These are phyloP conservation scores for Chrysogorgia sp. DNA, from an alignment of 92 coral and sea anemone species.

Conservation along the genomic window DNA sequence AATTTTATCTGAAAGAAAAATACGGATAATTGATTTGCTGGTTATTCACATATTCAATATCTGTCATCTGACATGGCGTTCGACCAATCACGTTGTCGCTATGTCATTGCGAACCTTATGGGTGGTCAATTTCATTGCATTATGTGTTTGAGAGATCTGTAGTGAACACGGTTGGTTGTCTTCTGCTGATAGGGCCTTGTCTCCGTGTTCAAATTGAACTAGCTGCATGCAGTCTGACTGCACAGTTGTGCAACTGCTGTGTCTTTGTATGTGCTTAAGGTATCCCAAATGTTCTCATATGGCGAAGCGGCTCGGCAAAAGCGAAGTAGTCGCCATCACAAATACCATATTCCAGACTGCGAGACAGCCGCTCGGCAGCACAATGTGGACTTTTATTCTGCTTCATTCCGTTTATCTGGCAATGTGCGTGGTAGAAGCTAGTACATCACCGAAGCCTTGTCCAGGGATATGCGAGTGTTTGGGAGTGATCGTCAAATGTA, in stretches of 20 bases:
- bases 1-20: constrained; percentile 3
- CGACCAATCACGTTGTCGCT: constrained; percentile 24
- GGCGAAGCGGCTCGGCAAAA: neutral
- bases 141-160: constrained; percentile 33
- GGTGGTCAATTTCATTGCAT: constrained; percentile 43
- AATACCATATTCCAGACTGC: neutral
- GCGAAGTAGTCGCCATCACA: neutral
- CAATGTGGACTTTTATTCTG: constrained; percentile 23
- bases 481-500: constrained; percentile 5
- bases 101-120: neutral
- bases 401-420: constrained; percentile 29
- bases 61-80: constrained; percentile 16
- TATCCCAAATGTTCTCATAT: constrained; percentile 24
- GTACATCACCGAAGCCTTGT: neutral
- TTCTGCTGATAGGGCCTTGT: constrained; percentile 30
- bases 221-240: constrained; percentile 34
- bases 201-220: constrained; percentile 23
- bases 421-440: neutral
- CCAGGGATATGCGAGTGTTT: constrained; percentile 23
- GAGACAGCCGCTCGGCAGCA: neutral
- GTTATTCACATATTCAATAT: constrained; percentile 34
- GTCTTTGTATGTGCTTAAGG: constrained; percentile 19
- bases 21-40: constrained; percentile 38
- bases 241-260: constrained; percentile 24
- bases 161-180: constrained; percentile 35